These are phyloP conservation scores for Dipus sagitta DNA, from an alignment of 2,797 vertebrate genomes.

Conservation along the genomic window DNA sequence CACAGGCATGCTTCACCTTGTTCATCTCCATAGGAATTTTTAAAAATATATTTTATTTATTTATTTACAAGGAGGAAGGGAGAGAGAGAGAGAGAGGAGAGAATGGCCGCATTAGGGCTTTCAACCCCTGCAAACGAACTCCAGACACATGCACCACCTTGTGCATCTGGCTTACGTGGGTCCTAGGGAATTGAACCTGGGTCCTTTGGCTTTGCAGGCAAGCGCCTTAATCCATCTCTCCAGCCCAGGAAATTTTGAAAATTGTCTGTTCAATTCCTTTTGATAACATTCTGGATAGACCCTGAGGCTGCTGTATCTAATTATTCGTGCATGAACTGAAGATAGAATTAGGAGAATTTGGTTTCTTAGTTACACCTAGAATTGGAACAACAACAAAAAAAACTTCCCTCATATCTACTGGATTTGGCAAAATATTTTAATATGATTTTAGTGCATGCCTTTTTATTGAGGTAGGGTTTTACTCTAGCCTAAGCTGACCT, in stretches of 20 bases:
- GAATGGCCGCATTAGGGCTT: too few species aligned
- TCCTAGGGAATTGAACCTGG: too few species aligned
- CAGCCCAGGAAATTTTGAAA: not conserved
- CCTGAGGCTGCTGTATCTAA: not conserved
- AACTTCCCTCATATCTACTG: not conserved
- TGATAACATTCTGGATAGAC: not conserved
- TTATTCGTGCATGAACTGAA: not conserved
- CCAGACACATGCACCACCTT: too few species aligned
- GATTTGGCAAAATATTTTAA: not conserved
- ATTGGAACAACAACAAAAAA: not conserved
- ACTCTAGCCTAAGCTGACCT: too few species aligned
- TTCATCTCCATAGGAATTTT: not conserved
- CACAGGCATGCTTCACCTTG: too few species aligned
- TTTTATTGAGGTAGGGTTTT: too few species aligned
- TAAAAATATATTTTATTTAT: slow-evolving; percentile 1
- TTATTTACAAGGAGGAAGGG: too few species aligned
- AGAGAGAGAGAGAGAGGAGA: too few species aligned
- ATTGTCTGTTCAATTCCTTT: not conserved
- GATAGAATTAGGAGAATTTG: not conserved
- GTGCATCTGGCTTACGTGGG: too few species aligned
- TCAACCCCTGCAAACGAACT: too few species aligned
- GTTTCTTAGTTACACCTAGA: not conserved
- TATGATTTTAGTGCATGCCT: not conserved
- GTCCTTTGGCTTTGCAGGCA: too few species aligned
- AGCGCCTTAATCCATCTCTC: too few species aligned